Evolutionary conservation across 1,140 invertebrate species (phyloP), one percentile per base, ranked within the genome.

Genomic region (Bombus impatiens): DNA sequence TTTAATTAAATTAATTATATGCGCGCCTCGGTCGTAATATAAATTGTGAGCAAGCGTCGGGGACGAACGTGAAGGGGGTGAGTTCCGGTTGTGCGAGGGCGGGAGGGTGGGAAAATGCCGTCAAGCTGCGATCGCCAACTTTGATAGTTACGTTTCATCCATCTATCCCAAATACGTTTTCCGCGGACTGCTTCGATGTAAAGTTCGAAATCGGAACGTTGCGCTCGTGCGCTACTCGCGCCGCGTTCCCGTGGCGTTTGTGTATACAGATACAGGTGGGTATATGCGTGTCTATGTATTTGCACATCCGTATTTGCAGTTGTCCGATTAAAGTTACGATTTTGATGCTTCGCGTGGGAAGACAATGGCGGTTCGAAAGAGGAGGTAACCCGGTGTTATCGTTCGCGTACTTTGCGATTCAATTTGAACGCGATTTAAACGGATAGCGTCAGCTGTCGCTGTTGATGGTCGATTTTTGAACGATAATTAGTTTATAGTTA

Each of bases 1-100:
- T 95, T 95, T 95, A 95, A 95, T 95, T 95, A 95, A 95, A 95
- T 95, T 95, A 95, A 95, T 95, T 94, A 95, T 95, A 95, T 94
- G 94, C 94, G 92, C 92, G 91, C 88, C 92, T 92, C 93, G 92
- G 88, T 91, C 91, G 93, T 94, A 92, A 95, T 95, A 94, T 94
- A 94, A 95, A 95, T 95, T 95, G 92, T 91, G 92, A 94, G 93
- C 89, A 93, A 93, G 89, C 91, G 89, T 91, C 87, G 90, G 77
- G 88, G 88, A 92, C 85, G 91, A 90, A 87, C 89, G 87, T 57
- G 82, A 83, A 62, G 86, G 82, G 62, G 40, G 75, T 22, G 42
- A 87, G 83, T 89, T 87, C 85, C 87, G 87, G 86, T 87, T 84
- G 80, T 57, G 84, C 82, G 40, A 42, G 76, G 62, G 40, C 15